Evolutionary conservation across 2,113 vertebrate species (phyloP).

Genomic region (Oreochromis aureus): DNA sequence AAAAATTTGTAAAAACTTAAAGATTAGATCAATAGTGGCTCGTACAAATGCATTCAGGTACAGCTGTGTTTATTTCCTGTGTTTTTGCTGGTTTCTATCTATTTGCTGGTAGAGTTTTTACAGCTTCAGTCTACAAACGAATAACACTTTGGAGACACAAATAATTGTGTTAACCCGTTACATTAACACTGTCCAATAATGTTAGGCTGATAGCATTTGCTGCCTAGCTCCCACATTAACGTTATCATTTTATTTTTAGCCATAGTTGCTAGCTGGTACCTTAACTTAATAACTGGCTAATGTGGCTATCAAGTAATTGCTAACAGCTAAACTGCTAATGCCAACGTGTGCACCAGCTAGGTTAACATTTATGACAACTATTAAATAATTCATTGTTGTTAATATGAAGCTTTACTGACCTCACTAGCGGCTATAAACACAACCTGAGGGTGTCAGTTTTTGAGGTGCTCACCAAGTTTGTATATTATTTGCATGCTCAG

Average conservation of each 20-base stretch:
- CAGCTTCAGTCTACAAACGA: background rate
- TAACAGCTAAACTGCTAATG: background rate
- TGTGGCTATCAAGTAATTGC: background rate
- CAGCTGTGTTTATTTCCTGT: background rate
- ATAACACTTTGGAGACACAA: background rate
- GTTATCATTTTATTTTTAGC: background rate
- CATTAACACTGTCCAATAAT: background rate
- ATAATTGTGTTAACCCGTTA: background rate
- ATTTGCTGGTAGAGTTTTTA: background rate
- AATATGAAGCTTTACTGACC: background rate
- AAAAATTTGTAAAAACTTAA: background rate
- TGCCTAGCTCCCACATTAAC: background rate
- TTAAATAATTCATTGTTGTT: background rate
- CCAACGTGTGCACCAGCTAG: background rate
- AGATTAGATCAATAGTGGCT: background rate
- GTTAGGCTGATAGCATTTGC: background rate
- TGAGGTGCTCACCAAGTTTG: background rate
- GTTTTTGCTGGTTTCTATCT: background rate
- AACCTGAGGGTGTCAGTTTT: background rate
- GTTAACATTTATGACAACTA: background rate
- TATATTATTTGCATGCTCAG: background rate
- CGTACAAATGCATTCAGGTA: background rate
- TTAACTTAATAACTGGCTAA: background rate
- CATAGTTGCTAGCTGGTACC: background rate
- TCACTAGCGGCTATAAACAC: background rate